Base-by-base conservation (phyloP, 2,888 invertebrate species). In the Gnatocerus cornutus region DNA sequence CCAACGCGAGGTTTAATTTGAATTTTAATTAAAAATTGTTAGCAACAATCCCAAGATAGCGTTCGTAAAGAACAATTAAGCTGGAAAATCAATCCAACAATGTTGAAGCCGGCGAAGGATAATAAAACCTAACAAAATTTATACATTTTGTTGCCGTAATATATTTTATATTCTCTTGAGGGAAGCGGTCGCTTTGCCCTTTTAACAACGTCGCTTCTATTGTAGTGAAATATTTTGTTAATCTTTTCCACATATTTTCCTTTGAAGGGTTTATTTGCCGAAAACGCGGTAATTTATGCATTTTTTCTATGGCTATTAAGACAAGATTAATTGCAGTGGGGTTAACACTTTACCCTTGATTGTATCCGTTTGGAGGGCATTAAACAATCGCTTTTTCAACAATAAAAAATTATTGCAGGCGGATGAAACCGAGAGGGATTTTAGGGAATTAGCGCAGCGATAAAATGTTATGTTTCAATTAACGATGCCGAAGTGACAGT, bases 1-100 rank as follows among this genome's bases (percentile, higher is more conserved):
- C 30, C 16, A 14, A 33, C 10, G 46, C 43, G 30, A 33, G 59
- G 27, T 27, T 62, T 50, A 62, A 62, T 62, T 50, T 50, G 39
- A 62, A 62, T 48, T 62, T 62, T 62, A 62, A 62, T 62, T 62
- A 62, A 62, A 61, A 58, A 58, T 45, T 27, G 14, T n/a, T 8
- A 27, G 48, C 3, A 48, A 48, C 48, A 16, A 30, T 30, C 10
- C 52, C 30, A 52, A 21, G 21, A 21, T 21, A 21, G 21, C 2
- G 21, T 21, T 4, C 2, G 21, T 21, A 21, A 21, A 50, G 8
- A 4, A 13, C n/a, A 45, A 45, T 13, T 13, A 21, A 21, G 4
- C 1, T 4, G 21, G 21, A 21, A 21, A 21, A 21, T 21, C 21
- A 21, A 21, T 21, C 21, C 4, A 21, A 21, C 21, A 21, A 21